Percentiles rank a stretch among this genome's conserved stretches.
Evolutionary conservation across 2,797 vertebrate species (phyloP).

Genomic region (Gouania willdenowi): DNA sequence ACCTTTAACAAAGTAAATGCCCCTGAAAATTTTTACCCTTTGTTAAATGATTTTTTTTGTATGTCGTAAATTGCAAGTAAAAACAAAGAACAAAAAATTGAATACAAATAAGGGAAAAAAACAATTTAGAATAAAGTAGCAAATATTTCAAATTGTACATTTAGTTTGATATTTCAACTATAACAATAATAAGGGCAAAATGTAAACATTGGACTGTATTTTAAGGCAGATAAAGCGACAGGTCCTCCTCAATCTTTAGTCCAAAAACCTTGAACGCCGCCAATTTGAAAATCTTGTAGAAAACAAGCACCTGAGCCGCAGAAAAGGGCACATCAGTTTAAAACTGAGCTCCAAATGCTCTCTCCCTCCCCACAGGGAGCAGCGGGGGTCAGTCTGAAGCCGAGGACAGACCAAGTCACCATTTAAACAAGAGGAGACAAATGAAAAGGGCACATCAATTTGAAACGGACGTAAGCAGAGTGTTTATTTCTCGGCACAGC

Average conservation of each 20-base stretch:
- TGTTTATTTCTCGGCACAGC: slow-evolving; percentile 27
- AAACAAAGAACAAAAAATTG: too few species aligned
- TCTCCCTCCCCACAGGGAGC: slow-evolving; percentile 39
- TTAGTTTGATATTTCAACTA: too few species aligned
- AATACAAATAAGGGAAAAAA: too few species aligned
- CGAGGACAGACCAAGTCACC: slow-evolving; percentile 27
- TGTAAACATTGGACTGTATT: too few species aligned
- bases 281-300: slow-evolving; percentile 4
- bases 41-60: too few species aligned
- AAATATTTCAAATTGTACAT: too few species aligned
- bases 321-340: slow-evolving; percentile 49
- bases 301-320: slow-evolving; percentile 10
- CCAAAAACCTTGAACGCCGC: slow-evolving; percentile 4
- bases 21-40: too few species aligned
- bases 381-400: slow-evolving; percentile 51
- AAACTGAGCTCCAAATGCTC: slow-evolving; percentile 39
- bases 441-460: slow-evolving; percentile 63
- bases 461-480: slow-evolving; percentile 35
- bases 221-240: background rate
- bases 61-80: too few species aligned
- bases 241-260: background rate
- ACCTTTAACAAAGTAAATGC: too few species aligned
- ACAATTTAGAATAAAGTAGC: too few species aligned
- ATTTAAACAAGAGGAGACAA: slow-evolving; percentile 55
- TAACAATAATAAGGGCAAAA: too few species aligned